Percentiles rank a stretch among this genome's conserved stretches.
Evolutionary conservation across 2,113 vertebrate species (phyloP).

Genomic region (Diadophis punctatus): DNA sequence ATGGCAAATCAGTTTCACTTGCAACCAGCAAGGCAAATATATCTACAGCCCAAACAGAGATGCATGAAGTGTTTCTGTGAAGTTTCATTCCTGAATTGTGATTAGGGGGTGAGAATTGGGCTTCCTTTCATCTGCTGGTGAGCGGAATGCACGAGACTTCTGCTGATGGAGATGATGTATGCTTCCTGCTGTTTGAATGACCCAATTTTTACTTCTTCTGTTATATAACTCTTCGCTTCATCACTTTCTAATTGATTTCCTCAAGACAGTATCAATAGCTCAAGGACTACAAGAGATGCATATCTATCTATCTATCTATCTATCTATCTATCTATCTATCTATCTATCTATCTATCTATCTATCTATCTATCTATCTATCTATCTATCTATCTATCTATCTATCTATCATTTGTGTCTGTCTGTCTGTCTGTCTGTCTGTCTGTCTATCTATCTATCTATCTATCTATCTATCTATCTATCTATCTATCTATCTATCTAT

Average conservation of each 20-base stretch:
- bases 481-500: too few relatives aligned
- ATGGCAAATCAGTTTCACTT: not conserved
- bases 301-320: not conserved
- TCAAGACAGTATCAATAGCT: not conserved
- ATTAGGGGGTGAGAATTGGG: not conserved
- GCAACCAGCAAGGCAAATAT: not conserved
- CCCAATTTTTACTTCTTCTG: not conserved
- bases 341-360: not conserved
- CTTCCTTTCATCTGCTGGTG: not conserved
- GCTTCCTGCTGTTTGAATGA: not conserved
- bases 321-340: not conserved
- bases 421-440: too few relatives aligned
- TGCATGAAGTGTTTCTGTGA: not conserved
- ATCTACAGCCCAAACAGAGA: fast-evolving
- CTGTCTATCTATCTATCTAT: too few relatives aligned
- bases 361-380: too few relatives aligned
- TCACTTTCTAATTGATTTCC: not conserved
- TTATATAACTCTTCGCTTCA: not conserved
- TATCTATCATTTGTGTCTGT: too few relatives aligned
- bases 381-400: too few relatives aligned
- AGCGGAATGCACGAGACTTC: not conserved
- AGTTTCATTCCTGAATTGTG: not conserved
- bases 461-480: too few relatives aligned
- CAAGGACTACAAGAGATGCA: not conserved
- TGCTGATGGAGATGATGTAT: not conserved